phyloP scores from a whole-genome alignment of 2,113 vertebrate species.

The Hyperoodon ampullatus region DNA sequence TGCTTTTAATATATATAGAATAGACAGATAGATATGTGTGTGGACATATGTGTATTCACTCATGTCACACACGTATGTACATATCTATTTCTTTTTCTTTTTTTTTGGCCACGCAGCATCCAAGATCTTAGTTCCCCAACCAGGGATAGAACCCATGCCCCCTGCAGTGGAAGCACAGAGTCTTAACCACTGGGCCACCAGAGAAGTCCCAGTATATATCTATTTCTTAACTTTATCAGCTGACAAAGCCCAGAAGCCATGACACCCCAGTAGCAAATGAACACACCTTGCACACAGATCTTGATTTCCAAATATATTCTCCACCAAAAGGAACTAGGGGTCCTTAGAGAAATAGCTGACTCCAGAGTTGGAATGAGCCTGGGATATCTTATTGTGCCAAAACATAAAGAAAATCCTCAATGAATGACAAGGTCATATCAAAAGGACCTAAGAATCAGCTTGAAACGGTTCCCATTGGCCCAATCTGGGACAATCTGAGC shows the following conservation, averaged over 20 bases:
- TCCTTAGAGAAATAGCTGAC: slow-evolving; percentile 4
- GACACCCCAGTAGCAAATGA: not conserved
- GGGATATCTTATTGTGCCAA: not conserved
- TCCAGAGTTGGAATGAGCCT: not conserved
- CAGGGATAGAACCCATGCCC: not conserved
- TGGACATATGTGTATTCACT: not conserved
- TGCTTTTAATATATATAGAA: not conserved
- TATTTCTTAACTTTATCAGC: not conserved
- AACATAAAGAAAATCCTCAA: not conserved
- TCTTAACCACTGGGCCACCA: not conserved
- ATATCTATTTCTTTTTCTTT: not conserved
- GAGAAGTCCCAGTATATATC: not conserved
- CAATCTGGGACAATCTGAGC: not conserved
- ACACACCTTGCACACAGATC: not conserved
- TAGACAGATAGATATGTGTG: not conserved
- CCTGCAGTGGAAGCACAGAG: not conserved
- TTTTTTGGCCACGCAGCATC: not conserved
- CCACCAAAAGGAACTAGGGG: not conserved
- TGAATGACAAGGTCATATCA: not conserved
- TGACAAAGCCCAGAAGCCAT: not conserved
- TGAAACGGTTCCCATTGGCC: not conserved
- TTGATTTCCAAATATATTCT: not conserved
- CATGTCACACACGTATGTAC: not conserved
- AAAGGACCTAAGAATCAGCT: not conserved
- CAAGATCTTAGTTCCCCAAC: not conserved